Conservation (phyloP, 1,140 invertebrate species). For the Drosophila rhopaloa region DNA sequence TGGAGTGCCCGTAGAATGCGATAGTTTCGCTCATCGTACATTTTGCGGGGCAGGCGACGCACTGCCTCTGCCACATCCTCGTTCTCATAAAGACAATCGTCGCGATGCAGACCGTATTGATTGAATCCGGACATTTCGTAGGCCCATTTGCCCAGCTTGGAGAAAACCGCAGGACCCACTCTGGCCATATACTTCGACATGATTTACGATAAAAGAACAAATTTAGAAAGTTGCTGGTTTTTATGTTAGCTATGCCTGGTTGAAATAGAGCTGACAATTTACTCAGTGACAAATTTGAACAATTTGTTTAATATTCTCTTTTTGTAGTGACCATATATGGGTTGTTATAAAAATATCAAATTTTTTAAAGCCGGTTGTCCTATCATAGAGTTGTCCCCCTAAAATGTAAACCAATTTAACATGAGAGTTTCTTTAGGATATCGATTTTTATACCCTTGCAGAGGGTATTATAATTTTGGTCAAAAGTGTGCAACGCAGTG, state of each 20-base stretch:
- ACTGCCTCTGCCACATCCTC: conserved; percentile 92
- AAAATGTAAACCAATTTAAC: background rate
- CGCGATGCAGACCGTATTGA: conserved; percentile 90
- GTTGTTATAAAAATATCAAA: background rate
- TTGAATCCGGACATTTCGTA: conserved; percentile 90
- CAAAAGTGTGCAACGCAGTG: too few species aligned
- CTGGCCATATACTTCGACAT: conserved; percentile 78
- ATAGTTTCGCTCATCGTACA: conserved; percentile 92
- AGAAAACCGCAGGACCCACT: conserved; percentile 72
- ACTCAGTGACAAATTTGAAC: background rate
- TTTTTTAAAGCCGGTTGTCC: too few species aligned
- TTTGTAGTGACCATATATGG: background rate
- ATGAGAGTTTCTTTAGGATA: background rate
- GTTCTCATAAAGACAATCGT: conserved; percentile 90
- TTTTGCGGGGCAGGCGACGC: conserved; percentile 88
- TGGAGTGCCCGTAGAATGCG: conserved; percentile 92
- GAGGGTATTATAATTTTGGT: too few species aligned
- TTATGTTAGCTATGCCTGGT: conserved; percentile 28
- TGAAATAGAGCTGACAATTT: conserved; percentile 15
- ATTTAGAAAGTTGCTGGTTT: conserved; percentile 16
- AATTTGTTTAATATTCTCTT: background rate
- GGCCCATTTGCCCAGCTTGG: conserved; percentile 87
- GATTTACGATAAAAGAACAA: conserved; percentile 36
- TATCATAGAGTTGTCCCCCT: too few species aligned
- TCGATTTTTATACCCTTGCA: too few species aligned